Evolutionary conservation across 2,888 invertebrate species (phyloP), one percentile per base, ranked within the genome.

Genomic region (Nezara viridula): DNA sequence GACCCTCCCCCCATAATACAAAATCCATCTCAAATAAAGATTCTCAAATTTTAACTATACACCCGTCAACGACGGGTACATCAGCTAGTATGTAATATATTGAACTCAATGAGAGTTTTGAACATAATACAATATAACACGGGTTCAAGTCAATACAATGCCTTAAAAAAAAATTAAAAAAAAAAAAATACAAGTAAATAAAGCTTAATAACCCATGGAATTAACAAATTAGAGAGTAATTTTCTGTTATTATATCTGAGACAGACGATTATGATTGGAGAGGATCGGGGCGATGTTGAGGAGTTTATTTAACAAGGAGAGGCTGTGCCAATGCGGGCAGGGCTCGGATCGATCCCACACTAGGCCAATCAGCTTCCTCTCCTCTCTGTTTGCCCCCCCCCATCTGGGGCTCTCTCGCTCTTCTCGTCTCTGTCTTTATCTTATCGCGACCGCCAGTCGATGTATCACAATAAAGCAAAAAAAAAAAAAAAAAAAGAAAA

Each of bases 311-410:
- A 47, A 81, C 81, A 44, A 14, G 14, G n/a, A n/a, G 81, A 81
- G 81, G 37, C 60, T 55, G 60, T 40, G 86, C 86, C 86, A 86
- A 86, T 86, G 86, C 86, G 86, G 60, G n/a, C 52, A 32, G 32
- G 52, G 32, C 9, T 21, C 49, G 27, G 52, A 86, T 86, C 86
- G 86, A 86, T 86, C 55, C 86, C 86, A 86, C 86, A 55, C 52
- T 47, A 86, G 86, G 60, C 86, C 86, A 86, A 86, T 86, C 86
- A 86, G 86, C 86, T 86, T 86, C 86, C 86, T 40, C 55, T n/a
- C 44, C 49, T 37, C n/a, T 37, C 86, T 55, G 1, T 40, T 37
- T 86, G 24, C 16, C 55, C n/a, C 2, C 14, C 86, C 19, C 32
- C 32, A 2, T 2, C 10, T n/a, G 3, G 2, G 6, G 7, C 7